A percentile compares a stretch with the other conserved stretches of the same genome.
Evolutionary conservation across 2,888 invertebrate species (phyloP).

Genomic region (Steromphala cineraria): DNA sequence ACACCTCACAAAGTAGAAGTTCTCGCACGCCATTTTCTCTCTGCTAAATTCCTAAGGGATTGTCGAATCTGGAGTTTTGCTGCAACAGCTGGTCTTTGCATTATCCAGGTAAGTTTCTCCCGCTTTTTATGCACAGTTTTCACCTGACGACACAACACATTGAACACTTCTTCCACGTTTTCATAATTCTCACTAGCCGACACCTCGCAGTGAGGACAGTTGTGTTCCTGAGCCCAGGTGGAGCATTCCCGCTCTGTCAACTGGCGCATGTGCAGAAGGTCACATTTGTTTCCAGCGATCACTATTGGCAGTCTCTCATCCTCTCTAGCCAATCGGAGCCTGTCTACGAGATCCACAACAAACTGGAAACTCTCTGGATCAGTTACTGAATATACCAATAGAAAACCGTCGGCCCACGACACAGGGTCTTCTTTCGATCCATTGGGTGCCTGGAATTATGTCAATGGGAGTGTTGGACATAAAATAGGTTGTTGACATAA

Average conservation of each 20-base stretch:
- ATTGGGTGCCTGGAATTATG: slow-evolving; percentile 35
- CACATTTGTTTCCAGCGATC: slow-evolving; percentile 64
- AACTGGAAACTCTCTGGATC: slow-evolving; percentile 55
- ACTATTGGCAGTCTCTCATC: slow-evolving; percentile 56
- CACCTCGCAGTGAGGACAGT: slow-evolving; percentile 52
- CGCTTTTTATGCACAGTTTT: slow-evolving; percentile 53
- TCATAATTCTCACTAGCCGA: slow-evolving; percentile 62
- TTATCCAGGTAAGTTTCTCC: slow-evolving; percentile 61
- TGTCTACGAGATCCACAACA: slow-evolving; percentile 48
- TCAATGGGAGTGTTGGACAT: too few species aligned
- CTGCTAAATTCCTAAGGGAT: slow-evolving; percentile 60
- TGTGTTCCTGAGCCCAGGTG: slow-evolving; percentile 51
- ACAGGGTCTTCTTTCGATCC: slow-evolving; percentile 55
- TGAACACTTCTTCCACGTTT: slow-evolving; percentile 55
- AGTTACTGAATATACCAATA: slow-evolving; percentile 64
- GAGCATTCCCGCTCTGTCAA: slow-evolving; percentile 56
- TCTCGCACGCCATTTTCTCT: slow-evolving; percentile 58
- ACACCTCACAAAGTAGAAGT: slow-evolving; percentile 56
- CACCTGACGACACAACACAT: slow-evolving; percentile 49
- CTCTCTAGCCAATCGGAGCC: slow-evolving; percentile 45
- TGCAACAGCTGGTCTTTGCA: slow-evolving; percentile 63
- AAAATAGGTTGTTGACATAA: not conserved
- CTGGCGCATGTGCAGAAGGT: slow-evolving; percentile 60
- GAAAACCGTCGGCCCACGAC: slow-evolving; percentile 66
- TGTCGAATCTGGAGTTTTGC: slow-evolving; percentile 65